Conservation (phyloP, 2,888 invertebrate species). For the Achlya flavicornis region DNA sequence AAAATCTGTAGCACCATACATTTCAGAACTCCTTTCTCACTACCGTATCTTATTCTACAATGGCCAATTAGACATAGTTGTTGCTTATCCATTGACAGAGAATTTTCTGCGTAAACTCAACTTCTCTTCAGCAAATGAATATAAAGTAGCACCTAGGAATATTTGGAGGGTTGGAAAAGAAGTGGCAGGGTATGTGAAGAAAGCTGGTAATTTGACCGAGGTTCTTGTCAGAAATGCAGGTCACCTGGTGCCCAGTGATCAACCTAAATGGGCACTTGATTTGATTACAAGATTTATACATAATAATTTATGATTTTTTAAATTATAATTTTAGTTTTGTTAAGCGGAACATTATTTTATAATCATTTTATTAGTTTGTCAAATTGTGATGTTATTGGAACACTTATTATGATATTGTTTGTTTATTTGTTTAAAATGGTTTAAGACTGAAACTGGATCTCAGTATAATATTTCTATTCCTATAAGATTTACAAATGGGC, state of each 20-base stretch:
- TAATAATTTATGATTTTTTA: conserved; percentile 47
- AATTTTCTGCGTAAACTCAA: conserved; percentile 87
- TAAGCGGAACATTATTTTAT: no score
- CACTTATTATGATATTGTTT: no score
- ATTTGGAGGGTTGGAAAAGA: conserved; percentile 87
- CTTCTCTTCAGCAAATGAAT: conserved; percentile 85
- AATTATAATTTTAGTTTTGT: no score
- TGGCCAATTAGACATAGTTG: conserved; percentile 87
- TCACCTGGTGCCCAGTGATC: conserved; percentile 87
- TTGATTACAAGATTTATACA: conserved; percentile 81
- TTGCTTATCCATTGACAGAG: conserved; percentile 83
- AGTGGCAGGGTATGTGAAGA: conserved; percentile 89
- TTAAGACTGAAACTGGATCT: not conserved
- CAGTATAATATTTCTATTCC: not conserved
- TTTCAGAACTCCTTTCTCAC: conserved; percentile 72
- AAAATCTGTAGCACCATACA: conserved; percentile 79
- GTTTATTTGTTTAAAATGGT: no score
- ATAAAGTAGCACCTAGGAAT: conserved; percentile 84
- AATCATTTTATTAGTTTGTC: no score
- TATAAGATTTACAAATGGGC: no score
- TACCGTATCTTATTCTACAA: conserved; percentile 85
- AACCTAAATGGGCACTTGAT: conserved; percentile 83
- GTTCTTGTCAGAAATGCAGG: conserved; percentile 90
- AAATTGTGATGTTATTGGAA: no score
- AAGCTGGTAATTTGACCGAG: conserved; percentile 88